These are phyloP conservation scores for Lagria hirta DNA, from an alignment of 2,888 invertebrate species.

Conservation along the genomic window DNA sequence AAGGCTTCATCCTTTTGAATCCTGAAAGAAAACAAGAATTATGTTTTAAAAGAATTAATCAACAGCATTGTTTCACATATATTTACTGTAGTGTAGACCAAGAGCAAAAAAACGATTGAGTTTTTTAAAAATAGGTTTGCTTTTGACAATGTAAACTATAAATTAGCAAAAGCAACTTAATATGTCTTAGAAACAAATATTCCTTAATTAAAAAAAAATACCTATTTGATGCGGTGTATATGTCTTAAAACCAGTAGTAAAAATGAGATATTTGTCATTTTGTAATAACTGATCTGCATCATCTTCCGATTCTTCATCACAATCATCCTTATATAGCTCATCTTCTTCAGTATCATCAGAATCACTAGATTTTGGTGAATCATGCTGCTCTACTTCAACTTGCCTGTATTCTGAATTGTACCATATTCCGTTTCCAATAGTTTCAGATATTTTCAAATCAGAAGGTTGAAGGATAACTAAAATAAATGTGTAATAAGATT, in stretches of 20 bases:
- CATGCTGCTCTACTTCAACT: constrained; percentile 53
- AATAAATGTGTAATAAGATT: too few species aligned
- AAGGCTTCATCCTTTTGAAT: constrained; percentile 71
- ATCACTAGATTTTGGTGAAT: constrained; percentile 30
- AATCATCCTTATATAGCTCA: constrained; percentile 37
- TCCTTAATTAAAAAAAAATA: too few species aligned
- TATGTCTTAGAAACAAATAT: too few species aligned
- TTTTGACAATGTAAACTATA: too few species aligned
- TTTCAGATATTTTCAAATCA: constrained; percentile 41
- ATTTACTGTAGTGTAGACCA: too few species aligned
- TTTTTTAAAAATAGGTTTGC: too few species aligned
- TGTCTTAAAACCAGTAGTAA: constrained; percentile 79
- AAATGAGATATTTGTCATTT: constrained; percentile 71
- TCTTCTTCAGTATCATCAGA: constrained; percentile 41
- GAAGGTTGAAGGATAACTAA: too few species aligned
- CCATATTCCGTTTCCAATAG: constrained; percentile 59
- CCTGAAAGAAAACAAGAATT: constrained; percentile 43
- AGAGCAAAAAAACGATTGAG: too few species aligned
- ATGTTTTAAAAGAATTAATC: background rate
- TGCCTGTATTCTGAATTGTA: constrained; percentile 65
- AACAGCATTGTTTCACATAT: constrained; percentile 1
- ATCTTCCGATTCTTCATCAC: constrained; percentile 39
- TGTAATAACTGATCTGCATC: constrained; percentile 25
- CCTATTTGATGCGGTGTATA: constrained; percentile 85
- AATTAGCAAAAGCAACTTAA: too few species aligned